Evolutionary conservation across 2,888 invertebrate genomes (phyloP).

Genomic region (Oligia fasciuncula): DNA sequence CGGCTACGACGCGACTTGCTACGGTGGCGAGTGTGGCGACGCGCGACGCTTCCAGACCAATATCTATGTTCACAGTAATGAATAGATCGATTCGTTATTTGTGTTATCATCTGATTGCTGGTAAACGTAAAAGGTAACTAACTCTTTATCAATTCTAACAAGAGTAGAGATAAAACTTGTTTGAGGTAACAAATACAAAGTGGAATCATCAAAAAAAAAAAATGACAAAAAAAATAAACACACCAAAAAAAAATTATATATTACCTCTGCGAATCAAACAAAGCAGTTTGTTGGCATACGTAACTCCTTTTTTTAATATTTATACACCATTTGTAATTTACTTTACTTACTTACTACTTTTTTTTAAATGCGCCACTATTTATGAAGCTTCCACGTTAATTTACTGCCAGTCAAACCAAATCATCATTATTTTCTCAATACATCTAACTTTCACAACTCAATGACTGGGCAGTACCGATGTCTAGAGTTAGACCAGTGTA

Average conservation of each 20-base stretch:
- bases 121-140: neutral
- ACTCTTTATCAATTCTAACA: no score
- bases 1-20: constrained; percentile 18
- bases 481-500: neutral
- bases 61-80: neutral
- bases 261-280: no score
- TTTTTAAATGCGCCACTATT: no score
- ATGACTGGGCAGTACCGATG: neutral
- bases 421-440: neutral
- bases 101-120: neutral
- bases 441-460: neutral
- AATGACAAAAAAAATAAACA: no score
- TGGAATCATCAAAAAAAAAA: neutral
- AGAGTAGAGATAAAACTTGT: no score
- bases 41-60: neutral
- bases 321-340: no score
- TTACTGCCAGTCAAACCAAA: no score
- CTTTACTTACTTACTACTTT: no score
- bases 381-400: no score
- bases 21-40: neutral
- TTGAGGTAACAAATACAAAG: neutral
- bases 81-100: constrained; percentile 7
- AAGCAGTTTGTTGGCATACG: no score
- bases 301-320: no score
- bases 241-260: no score